Conservation (phyloP, 2,797 vertebrate genomes). For the Myotis pilosus region DNA sequence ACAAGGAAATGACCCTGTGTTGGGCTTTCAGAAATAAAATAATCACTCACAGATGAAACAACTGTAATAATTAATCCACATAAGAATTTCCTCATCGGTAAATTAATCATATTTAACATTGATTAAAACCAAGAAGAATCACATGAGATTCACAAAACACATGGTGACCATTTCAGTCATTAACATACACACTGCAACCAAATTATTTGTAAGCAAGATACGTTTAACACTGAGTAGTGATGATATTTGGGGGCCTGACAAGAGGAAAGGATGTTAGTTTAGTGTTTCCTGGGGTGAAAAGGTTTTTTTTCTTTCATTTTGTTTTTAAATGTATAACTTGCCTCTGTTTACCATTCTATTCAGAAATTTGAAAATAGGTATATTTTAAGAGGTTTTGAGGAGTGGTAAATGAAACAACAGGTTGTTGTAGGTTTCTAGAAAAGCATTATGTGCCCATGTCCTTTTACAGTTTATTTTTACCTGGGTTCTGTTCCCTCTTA, state of each 20-base stretch:
- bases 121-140: constrained; percentile 23
- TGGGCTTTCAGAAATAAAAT: constrained; percentile 3
- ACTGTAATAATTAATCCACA: neutral
- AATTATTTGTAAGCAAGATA: neutral
- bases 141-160: constrained; percentile 4
- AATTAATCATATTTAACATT: constrained; percentile 43
- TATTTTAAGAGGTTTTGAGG: constrained; percentile 14
- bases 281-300: neutral
- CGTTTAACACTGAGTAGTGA: constrained; percentile 15
- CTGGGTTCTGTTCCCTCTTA: neutral
- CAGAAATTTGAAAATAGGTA: constrained; percentile 33
- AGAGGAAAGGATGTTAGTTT: neutral
- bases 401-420: neutral
- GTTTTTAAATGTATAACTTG: constrained; percentile 36
- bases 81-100: constrained; percentile 47
- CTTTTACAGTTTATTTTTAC: neutral
- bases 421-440: neutral
- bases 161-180: neutral
- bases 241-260: neutral
- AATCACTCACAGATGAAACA: constrained; percentile 10
- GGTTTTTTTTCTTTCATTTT: neutral
- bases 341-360: neutral
- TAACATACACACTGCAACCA: neutral
- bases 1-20: neutral
- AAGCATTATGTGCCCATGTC: neutral